Base-by-base conservation (phyloP, 2,888 invertebrate genomes). In the Pandemis corylana region DNA sequence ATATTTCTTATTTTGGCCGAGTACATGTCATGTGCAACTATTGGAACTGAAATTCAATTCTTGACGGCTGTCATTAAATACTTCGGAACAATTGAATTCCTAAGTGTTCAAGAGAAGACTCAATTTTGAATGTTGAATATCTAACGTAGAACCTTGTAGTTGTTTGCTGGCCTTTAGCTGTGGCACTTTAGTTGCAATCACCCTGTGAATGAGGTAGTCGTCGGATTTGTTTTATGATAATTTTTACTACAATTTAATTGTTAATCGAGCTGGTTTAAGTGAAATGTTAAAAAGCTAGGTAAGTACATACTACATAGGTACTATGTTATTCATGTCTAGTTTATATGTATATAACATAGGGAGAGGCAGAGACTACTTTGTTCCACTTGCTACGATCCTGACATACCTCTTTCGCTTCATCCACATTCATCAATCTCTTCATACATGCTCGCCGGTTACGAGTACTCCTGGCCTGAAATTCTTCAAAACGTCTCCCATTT, bases 1-100 rank as follows among this genome's bases (percentile, higher is more conserved):
- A 74, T 69, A 69, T 64, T 28, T n/a, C 7, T 62, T 62, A 20
- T 63, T 20, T 51, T 63, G 62, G 56, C 44, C 36, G 20, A 41
- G 36, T 28, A 46, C n/a, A 46, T 46, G 49, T n/a, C 64, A 42
- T 28, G 59, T 15, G 56, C 69, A 74, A 42, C 49, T 53, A 49
- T 65, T 42, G 69, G 69, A 74, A 74, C 68, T 15, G 73, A 59
- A 69, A 69, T 49, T 46, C 42, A 51, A 69, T 63, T 42, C 59
- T 68, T 64, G 56, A 46, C 41, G 56, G 42, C 68, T 42, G 15
- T 51, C 68, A 53, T 67, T 13, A 46, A 20, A 4, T 28, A 20
- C 15, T 3, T 28, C 28, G 6, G 12, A 5, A 4, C 28, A 28
- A 59, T 28, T 28, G 5, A 28, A 28, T 1, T 7, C 10, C 28